Evolutionary conservation across 2,888 invertebrate genomes (phyloP).

Genomic region (Hydrotaea diabolus): DNA sequence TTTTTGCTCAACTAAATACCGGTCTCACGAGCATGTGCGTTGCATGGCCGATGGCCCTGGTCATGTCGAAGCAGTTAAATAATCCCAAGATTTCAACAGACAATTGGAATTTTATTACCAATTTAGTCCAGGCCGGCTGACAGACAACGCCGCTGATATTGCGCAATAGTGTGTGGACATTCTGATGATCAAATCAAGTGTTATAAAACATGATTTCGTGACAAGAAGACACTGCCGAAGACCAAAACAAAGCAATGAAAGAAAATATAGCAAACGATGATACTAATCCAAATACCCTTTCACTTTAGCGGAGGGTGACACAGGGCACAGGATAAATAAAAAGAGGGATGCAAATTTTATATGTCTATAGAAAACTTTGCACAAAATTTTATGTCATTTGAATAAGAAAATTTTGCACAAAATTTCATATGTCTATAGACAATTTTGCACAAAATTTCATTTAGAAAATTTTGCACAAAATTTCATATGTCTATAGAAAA

Average conservation of each 20-base stretch:
- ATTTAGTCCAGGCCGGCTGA: slow-evolving; percentile 51
- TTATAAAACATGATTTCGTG: slow-evolving; percentile 60
- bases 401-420: too few species aligned
- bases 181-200: slow-evolving; percentile 55
- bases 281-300: slow-evolving; percentile 34
- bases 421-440: too few species aligned
- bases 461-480: too few species aligned
- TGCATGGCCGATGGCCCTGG: not conserved
- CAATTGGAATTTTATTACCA: slow-evolving; percentile 65
- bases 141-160: slow-evolving; percentile 12
- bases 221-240: slow-evolving; percentile 49
- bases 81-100: slow-evolving; percentile 50
- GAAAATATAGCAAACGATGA: not conserved
- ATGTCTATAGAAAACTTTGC: too few species aligned
- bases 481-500: too few species aligned
- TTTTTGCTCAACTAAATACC: slow-evolving; percentile 58
- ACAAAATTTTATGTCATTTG: too few species aligned
- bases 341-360: too few species aligned
- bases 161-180: slow-evolving; percentile 27
- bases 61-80: slow-evolving; percentile 21
- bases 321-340: not conserved
- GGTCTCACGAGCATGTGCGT: slow-evolving; percentile 51
- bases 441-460: too few species aligned
- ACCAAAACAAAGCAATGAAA: slow-evolving; percentile 7
- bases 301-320: not conserved